Conservation (phyloP, 2,113 vertebrate species). For the Phrynocephalus versicolor region DNA sequence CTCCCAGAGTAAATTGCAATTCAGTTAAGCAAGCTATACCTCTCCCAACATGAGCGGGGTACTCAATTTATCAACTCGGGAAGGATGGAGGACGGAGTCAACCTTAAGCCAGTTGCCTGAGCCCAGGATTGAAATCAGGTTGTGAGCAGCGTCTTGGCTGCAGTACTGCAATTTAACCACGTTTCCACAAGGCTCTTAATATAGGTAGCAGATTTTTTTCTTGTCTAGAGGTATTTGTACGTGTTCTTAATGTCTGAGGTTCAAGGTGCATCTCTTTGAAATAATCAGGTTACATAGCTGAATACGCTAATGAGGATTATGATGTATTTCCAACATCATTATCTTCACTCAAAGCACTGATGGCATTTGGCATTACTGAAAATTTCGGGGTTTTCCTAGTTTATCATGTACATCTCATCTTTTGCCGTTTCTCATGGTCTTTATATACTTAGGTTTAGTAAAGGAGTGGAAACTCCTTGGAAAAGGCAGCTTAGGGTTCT, state of each 20-base stretch:
- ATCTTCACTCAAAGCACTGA: neutral
- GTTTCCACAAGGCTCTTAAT: too few relatives aligned
- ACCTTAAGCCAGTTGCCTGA: too few relatives aligned
- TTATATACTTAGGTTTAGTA: neutral
- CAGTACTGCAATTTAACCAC: too few relatives aligned
- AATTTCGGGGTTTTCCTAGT: neutral
- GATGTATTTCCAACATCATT: neutral
- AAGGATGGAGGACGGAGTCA: too few relatives aligned
- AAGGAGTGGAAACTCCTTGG: neutral
- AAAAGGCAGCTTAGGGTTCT: neutral
- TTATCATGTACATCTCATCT: conserved; percentile 10
- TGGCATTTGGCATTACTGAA: neutral
- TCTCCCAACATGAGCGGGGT: too few relatives aligned
- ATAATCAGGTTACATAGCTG: neutral
- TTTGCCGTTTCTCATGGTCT: neutral
- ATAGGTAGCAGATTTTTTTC: neutral
- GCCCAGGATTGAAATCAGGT: too few relatives aligned
- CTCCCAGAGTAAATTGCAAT: too few relatives aligned
- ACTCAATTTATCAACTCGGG: too few relatives aligned
- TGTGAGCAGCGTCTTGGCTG: too few relatives aligned
- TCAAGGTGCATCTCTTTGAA: neutral
- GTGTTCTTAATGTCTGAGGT: neutral
- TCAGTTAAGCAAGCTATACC: too few relatives aligned
- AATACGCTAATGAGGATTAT: neutral
- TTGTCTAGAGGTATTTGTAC: neutral